Evolutionary conservation across 1,140 invertebrate species (phyloP), one percentile per base, ranked within the genome.

Genomic region (Sitobion miscanthi): DNA sequence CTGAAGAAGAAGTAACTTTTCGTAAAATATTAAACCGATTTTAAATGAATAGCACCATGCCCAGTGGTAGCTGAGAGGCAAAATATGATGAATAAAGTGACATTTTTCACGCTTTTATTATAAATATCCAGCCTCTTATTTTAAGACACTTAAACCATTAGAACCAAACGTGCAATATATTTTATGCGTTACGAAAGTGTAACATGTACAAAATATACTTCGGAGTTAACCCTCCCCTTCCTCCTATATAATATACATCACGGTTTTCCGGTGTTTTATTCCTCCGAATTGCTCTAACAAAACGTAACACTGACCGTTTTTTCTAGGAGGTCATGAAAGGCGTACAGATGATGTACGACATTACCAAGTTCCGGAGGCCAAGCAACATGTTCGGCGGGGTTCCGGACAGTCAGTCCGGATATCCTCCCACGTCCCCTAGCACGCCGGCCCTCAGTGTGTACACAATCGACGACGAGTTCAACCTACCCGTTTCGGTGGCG

Each of bases 401-500:
- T 95, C 88, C 94, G 94, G 92, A 95, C 94, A 86, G 93, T 3
- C 90, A 91, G 42, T 42, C 57, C 17, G 92, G 54, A 49, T 88
- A 86, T 45, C 85, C 93, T n/a, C 85, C 90, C 20, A 93, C 93
- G 35, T 93, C 94, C 4, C 94, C 91, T n/a, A 94, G 97, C 97
- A 98, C 97, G 7, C 97, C 97, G 47, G 97, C 97, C 3, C 96
- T 97, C 93, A 97, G 97, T 23, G 95, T 96, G 4, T 97, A 96
- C 94, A 96, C 96, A 95, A 96, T 99, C 90, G 98, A 99, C 94
- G 98, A 99, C 94, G 98, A 99, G 95, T 99, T 99, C 95, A 98
- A 99, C 95, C 95, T 99, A 45, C 98, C 98, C 0, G 97, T 99
- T 54, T 97, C 97, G 8, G 96, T 99, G 2, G 98, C 98, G 0